Base-by-base conservation (phyloP, 2,888 invertebrate species). In the Acrocera orbiculus region DNA sequence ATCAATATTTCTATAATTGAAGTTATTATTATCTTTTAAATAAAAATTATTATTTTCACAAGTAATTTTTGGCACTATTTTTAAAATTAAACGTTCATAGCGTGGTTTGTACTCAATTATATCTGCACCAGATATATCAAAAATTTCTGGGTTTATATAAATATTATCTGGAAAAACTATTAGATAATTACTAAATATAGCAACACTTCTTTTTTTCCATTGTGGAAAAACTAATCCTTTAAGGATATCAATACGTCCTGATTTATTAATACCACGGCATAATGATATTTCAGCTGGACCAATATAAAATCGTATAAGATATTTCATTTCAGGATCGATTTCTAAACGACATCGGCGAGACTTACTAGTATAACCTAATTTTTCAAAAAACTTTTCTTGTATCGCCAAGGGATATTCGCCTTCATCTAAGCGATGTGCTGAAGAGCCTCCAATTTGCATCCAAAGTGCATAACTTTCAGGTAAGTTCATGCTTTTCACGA, bases 151-250 rank as follows among this genome's bases (percentile, higher is more conserved):
- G 37, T 30, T 36, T 29, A 42, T 34, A 34, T 41, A 37, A 15
- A 37, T 28, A 31, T 44, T 43, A 7, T 64, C 62, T 30, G 66
- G 71, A 50, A 65, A 70, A 39, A 72, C 64, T 49, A 70, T 64
- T 36, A 75, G 58, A 42, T 66, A 62, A 22, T 70, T 69, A 41
- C 71, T 73, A 47, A 70, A 62, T 36, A 74, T 58, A 42, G 70
- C 66, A 22, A 72, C 62, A 19, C 66, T 63, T 42, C 73, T 62
- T 33, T 67, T 63, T 50, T 70, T 70, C 74, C 74, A 75, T 50
- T 74, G 73, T 24, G 75, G 74, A 44, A 73, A 71, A 30, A 74
- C 75, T 42, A 74, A 65, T 28, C 74, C 74, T 52, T 75, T 75
- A 31, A 75, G 54, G 28, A 75, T 64, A 43, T 69, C 61, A 28